Base-by-base conservation (phyloP, 2,797 vertebrate genomes). In the Fistularia commersonii region DNA sequence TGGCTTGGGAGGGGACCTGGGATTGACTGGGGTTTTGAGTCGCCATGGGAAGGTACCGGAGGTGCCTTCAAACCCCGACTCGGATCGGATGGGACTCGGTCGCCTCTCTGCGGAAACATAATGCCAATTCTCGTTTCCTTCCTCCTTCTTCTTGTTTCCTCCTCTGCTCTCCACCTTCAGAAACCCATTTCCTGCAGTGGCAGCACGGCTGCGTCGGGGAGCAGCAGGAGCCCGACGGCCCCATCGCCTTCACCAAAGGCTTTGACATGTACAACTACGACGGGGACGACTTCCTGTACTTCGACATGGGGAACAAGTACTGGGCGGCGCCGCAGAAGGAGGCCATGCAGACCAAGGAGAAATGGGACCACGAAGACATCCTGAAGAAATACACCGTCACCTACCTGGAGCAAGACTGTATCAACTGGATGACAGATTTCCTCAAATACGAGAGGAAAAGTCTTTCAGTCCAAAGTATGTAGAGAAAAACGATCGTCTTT, bases 371-470 rank as follows among this genome's bases (percentile, higher is more conserved):
- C 0, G 79, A 86, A 2, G 5, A 34, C 9, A 76, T 83, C 31
- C 85, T 91, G 8, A 91, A 81, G 50, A 82, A 87, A 1, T 90
- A 90, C 88, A 91, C 88, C 74, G 83, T 74, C 34, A 77, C 78
- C 4, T 91, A 91, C 76, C 83, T 91, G 78, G 69, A 88, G 76
- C 66, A 61, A 0, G 89, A 91, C 73, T 91, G 90, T 47, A 57
- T 88, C 3, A 8, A 67, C 0, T 91, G 89, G 90, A 52, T 91
- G 55, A 3, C 0, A 0, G 76, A 45, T 32, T 91, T 90, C 45
- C 2, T 69, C 31, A 0, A 0, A 0, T 87, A 72, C 7, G 48
- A 32, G 1, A 0, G 69, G 0, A 0, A 41, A 0, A 3, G 56
- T 1, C 7, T 61, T 0, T 35, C 34, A 35, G 34, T 6, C 0